These are phyloP conservation scores for Trachythela sp. DNA, from an alignment of 64 coral and sea anemone genomes.

Conservation along the genomic window DNA sequence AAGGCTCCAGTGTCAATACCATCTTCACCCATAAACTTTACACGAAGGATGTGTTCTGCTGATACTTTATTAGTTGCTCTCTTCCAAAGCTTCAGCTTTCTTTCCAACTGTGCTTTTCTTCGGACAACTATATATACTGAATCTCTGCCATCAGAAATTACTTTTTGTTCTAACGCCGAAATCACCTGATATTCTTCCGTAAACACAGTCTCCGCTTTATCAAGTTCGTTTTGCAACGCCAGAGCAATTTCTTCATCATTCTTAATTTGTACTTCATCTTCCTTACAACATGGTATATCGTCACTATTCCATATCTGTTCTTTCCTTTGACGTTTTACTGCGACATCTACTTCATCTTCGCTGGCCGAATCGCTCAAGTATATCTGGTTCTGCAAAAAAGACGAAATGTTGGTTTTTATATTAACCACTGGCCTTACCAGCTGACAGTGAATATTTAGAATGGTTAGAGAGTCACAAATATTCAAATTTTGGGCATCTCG, in stretches of 20 bases:
- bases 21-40: constrained; percentile 42
- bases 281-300: neutral
- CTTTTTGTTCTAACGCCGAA: constrained; percentile 27
- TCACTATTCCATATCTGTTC: neutral
- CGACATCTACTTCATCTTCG: neutral
- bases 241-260: constrained; percentile 35
- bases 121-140: constrained; percentile 6
- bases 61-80: constrained; percentile 6
- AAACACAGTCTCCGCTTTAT: neutral
- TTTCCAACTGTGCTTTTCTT: neutral
- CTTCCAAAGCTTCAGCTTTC: constrained; percentile 34
- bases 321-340: neutral
- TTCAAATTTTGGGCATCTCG: too few relatives aligned
- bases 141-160: constrained; percentile 17
- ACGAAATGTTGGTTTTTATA: neutral
- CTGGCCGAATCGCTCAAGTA: neutral
- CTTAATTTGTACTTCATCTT: constrained; percentile 46
- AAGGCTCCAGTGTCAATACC: too few relatives aligned
- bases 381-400: too few relatives aligned
- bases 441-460: neutral
- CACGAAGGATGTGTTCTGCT: neutral
- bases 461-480: too few relatives aligned
- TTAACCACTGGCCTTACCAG: neutral
- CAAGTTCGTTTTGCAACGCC: constrained; percentile 33
- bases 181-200: neutral